Conservation (phyloP, 2,888 invertebrate genomes). For the Hybos culiciformis region DNA sequence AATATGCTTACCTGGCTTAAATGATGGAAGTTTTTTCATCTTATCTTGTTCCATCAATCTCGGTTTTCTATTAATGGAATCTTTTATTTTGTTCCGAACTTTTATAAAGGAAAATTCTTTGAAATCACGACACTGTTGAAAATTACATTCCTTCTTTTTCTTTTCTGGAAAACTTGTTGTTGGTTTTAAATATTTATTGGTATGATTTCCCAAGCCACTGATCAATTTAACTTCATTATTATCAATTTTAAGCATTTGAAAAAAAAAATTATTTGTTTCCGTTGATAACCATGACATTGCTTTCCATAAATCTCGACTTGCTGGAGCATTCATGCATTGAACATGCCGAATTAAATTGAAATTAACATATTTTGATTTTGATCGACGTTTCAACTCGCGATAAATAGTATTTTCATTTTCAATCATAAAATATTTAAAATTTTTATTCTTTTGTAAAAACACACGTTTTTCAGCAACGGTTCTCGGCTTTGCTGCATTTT, state of each 20-base stretch:
- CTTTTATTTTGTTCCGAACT: conserved; percentile 20
- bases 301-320: conserved; percentile 31
- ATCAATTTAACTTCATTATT: conserved; percentile 22
- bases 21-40: too few relatives aligned
- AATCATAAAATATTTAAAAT: conserved; percentile 30
- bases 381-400: conserved; percentile 28
- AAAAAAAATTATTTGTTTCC: conserved; percentile 29
- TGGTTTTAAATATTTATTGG: conserved; percentile 20
- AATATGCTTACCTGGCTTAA: too few relatives aligned
- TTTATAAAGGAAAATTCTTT: conserved; percentile 19
- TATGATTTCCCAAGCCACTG: conserved; percentile 29
- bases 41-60: too few relatives aligned
- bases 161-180: conserved; percentile 17
- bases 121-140: conserved; percentile 16
- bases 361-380: conserved; percentile 25
- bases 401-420: conserved; percentile 34
- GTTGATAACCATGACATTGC: conserved; percentile 31
- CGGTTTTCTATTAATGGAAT: too few relatives aligned
- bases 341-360: conserved; percentile 22
- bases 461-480: conserved; percentile 41
- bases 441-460: conserved; percentile 31
- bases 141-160: background rate
- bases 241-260: conserved; percentile 27
- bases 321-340: conserved; percentile 26
- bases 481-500: conserved; percentile 37